phyloP scores from a whole-genome alignment of 2,888 invertebrate genomes.

The Tortricodes alternella region DNA sequence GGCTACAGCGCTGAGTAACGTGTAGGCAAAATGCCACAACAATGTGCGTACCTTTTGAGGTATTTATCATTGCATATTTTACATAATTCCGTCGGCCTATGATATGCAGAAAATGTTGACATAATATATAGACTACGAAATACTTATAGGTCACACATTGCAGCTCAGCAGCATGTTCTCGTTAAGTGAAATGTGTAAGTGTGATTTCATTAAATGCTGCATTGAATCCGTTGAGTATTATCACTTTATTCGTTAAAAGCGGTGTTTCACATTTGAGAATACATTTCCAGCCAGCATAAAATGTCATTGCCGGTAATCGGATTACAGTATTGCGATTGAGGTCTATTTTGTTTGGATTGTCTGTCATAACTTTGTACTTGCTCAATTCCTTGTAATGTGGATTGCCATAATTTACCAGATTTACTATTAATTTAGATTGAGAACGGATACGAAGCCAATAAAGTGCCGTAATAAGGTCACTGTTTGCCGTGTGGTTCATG shows the following conservation, averaged over 20 bases:
- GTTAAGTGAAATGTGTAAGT: no score
- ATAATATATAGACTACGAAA: slow-evolving; percentile 8
- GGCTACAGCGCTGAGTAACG: neutral
- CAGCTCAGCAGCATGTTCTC: no score
- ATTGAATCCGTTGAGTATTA: no score
- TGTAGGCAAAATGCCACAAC: slow-evolving; percentile 16
- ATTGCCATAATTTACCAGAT: slow-evolving; percentile 9
- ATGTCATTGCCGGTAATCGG: no score
- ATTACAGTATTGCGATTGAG: no score
- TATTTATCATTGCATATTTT: slow-evolving; percentile 24
- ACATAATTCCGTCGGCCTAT: slow-evolving; percentile 13
- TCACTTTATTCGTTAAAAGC: no score
- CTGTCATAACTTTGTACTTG: neutral
- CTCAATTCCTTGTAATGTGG: neutral
- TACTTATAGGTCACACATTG: no score
- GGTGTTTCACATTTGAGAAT: no score
- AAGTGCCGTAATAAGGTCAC: slow-evolving; percentile 24
- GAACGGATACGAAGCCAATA: slow-evolving; percentile 29
- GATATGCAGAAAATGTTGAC: slow-evolving; percentile 23
- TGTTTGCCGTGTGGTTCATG: slow-evolving; percentile 3
- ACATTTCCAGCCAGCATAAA: no score
- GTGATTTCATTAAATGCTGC: no score
- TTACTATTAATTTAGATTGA: slow-evolving; percentile 1
- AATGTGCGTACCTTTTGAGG: slow-evolving; percentile 6
- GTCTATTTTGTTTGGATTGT: no score